A percentile compares a stretch with the other conserved stretches of the same genome.
Conservation (phyloP, 2,113 vertebrate genomes). For the Prietella phreatophila region DNA sequence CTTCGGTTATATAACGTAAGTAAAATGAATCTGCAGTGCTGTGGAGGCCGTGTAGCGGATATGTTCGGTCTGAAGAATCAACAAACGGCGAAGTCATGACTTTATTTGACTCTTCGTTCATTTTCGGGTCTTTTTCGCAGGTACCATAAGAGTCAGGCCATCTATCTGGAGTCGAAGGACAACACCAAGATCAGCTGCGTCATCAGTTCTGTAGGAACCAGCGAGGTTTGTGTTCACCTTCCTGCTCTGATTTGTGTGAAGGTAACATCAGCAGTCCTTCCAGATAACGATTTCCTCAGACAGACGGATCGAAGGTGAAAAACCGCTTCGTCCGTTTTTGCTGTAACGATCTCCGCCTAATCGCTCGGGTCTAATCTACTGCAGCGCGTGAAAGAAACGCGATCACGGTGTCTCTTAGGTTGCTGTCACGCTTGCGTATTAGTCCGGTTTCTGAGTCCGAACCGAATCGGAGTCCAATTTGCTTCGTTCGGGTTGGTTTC, state of each 20-base stretch:
- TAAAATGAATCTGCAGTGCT: background rate
- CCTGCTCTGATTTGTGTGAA: constrained; percentile 23
- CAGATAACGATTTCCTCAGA: constrained; percentile 8
- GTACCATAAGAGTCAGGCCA: constrained; percentile 98
- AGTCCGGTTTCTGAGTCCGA: background rate
- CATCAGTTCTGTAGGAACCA: constrained; percentile 95
- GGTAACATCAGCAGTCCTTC: constrained; percentile 17
- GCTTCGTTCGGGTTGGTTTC: background rate
- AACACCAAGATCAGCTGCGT: constrained; percentile 98
- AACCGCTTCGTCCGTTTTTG: background rate
- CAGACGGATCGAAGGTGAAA: background rate
- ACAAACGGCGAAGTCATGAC: background rate
- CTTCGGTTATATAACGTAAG: background rate
- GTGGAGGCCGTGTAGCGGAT: background rate
- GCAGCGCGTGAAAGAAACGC: background rate
- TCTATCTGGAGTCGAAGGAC: constrained; percentile 97
- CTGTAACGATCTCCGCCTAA: background rate
- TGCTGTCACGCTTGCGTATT: no score
- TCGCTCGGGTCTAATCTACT: background rate
- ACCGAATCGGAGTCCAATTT: background rate
- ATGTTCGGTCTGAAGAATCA: background rate
- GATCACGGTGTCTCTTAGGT: background rate
- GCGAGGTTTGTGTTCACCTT: constrained; percentile 78
- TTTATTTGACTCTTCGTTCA: background rate
- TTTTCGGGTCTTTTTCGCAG: constrained; percentile 64